Conservation (phyloP, 1,140 invertebrate genomes). For the Drosophila orena region DNA sequence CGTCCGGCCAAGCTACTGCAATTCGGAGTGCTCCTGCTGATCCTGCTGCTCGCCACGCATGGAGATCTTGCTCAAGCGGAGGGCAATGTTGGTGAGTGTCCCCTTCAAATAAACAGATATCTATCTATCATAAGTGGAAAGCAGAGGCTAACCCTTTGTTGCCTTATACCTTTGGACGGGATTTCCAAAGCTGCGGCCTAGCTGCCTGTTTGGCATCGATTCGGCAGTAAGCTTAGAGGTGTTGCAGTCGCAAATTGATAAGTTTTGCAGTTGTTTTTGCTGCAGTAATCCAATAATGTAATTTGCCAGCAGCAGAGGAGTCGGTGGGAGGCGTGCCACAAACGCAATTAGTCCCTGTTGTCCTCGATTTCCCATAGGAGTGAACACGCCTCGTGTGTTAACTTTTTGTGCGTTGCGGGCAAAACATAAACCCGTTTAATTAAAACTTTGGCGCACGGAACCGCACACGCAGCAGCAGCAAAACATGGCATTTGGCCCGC, state of each 20-base stretch:
- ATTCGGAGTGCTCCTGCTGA: conserved; percentile 57
- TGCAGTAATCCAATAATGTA: not conserved
- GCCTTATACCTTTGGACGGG: too few relatives aligned
- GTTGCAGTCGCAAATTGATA: too few relatives aligned
- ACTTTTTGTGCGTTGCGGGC: conserved; percentile 44
- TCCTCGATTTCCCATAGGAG: conserved; percentile 9
- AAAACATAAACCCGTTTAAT: conserved; percentile 79
- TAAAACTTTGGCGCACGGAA: conserved; percentile 68
- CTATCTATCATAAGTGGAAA: not conserved
- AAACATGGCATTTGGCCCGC: conserved; percentile 22
- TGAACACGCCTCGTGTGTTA: conserved; percentile 19
- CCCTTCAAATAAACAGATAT: too few relatives aligned
- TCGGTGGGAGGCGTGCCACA: not conserved
- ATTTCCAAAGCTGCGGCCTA: too few relatives aligned
- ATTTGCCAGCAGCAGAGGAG: not conserved
- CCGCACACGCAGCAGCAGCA: conserved; percentile 27
- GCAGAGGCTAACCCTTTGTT: not conserved
- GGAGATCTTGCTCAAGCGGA: conserved; percentile 73
- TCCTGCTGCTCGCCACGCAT: conserved; percentile 65
- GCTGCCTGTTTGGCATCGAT: too few relatives aligned
- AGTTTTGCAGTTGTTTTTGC: too few relatives aligned
- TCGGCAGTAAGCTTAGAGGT: too few relatives aligned
- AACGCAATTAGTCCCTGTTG: not conserved
- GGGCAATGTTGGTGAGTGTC: conserved; percentile 81
- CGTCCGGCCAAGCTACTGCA: conserved; percentile 56